Base-by-base conservation (phyloP, 2,797 vertebrate species). In the Oreonectes daqikongensis region DNA sequence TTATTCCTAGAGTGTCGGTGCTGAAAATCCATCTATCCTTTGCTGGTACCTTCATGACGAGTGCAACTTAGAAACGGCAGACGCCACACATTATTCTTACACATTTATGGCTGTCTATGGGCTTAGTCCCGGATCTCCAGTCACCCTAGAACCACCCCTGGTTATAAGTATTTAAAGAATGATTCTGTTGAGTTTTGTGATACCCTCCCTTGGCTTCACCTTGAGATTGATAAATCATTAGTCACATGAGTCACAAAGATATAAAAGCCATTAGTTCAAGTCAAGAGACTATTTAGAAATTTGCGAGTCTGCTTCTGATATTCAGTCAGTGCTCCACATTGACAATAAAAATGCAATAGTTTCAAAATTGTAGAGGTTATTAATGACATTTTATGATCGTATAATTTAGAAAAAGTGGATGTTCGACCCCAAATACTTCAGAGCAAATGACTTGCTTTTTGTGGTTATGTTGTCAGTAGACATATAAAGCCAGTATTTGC, bases 391-490 rank as follows among this genome's bases (percentile, higher is more conserved):
- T n/a, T n/a, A n/a, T n/a, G n/a, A n/a, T n/a, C n/a, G n/a, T n/a
- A n/a, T n/a, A n/a, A 18, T 40, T n/a, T 8, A n/a, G 1, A 28
- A 70, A 69, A 28, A 40, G 30, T 64, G 5, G 46, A 53, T 10
- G 10, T 64, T n/a, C 1, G 4, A 24, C 7, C 17, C 65, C n/a
- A n/a, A n/a, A n/a, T n/a, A 65, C 44, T 42, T 66, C 15, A 24
- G 46, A 66, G 22, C 28, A 44, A 44, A 55, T 75, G 4, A 20
- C 70, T 63, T 11, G 4, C 35, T 53, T 24, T 59, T 59, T 67
- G 50, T 55, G n/a, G 26, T 75, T 35, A 67, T 68, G 65, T 76
- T 76, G 32, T 69, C 6, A 60, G 28, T 35, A 11, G 11, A 26
- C 20, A 71, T 17, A 74, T 32, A 11, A 28, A 64, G 59, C 44